These are phyloP conservation scores for Oligia strigilis DNA, from an alignment of 2,888 invertebrate species.

Conservation along the genomic window DNA sequence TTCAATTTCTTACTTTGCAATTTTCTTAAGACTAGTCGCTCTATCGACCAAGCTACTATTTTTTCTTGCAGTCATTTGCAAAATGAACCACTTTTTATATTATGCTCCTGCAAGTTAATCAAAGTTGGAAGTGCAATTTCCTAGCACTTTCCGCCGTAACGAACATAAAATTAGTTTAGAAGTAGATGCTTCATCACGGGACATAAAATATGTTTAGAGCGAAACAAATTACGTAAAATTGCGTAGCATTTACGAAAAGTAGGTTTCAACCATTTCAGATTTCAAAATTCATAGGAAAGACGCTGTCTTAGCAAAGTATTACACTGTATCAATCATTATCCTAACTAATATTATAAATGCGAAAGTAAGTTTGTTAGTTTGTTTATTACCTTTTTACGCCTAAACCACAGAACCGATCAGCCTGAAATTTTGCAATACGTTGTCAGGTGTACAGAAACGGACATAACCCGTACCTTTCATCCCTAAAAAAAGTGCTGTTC, in stretches of 20 bases:
- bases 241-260: background rate
- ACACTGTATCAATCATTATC: background rate
- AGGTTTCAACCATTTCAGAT: background rate
- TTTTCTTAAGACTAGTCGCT: constrained; percentile 1
- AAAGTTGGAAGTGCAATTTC: constrained; percentile 52
- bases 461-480: too few species aligned
- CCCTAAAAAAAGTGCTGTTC: too few species aligned
- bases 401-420: too few species aligned
- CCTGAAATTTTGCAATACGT: too few species aligned
- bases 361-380: too few species aligned
- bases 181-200: constrained; percentile 22
- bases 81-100: constrained; percentile 37
- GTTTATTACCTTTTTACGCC: too few species aligned
- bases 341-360: too few species aligned
- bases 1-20: background rate
- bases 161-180: constrained; percentile 51
- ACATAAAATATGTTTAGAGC: constrained; percentile 18
- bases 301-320: background rate
- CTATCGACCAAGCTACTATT: constrained; percentile 1
- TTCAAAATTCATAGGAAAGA: background rate
- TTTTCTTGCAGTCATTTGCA: constrained; percentile 34
- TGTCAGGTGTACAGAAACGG: too few species aligned
- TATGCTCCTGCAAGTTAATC: constrained; percentile 38
- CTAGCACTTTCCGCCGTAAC: constrained; percentile 46
- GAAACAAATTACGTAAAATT: constrained; percentile 15